Evolutionary conservation across 2,888 invertebrate genomes (phyloP), one percentile per base, ranked within the genome.

Genomic region (Phengaris arion): DNA sequence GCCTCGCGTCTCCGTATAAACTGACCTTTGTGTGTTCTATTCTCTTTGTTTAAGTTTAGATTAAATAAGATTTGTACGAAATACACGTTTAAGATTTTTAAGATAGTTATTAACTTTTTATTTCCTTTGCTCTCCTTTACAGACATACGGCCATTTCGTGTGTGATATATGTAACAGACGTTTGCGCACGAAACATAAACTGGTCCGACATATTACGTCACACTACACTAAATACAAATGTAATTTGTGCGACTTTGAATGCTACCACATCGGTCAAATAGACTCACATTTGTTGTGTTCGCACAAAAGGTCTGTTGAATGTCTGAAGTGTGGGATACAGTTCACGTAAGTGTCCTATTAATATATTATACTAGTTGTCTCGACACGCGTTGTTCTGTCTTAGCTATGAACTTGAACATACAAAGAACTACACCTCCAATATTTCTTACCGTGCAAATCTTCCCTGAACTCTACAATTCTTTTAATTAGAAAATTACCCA

Each of bases 91-190:
- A 3, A 3, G 35, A 35, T 35, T 35, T 4, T 57, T 57, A 57
- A 57, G 8, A 7, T 57, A 57, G 15, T 9, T 9, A 15, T 15
- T 15, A 15, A 57, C 15, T n/a, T n/a, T 15, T 15, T 57, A 8
- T 8, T 15, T 35, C 6, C 6, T 48, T 48, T 48, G 7, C 48
- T 7, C 8, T 48, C 6, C 22, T 59, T 59, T 59, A 1, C 68
- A 79, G 78, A 22, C 68, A 1, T 74, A 57, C 6, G 74, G 70
- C 0, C 64, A 73, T 5, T 77, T 69, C 45, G 72, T 77, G 45
- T 79, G 79, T 51, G 74, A 76, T 13, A 76, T 79, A 10, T 79
- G 79, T 22, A 75, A 74, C 10, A 75, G 55, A 45, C 48, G 64
- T 12, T 75, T 68, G 15, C 54, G 35, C 3, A 6, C 10, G 12